Conservation (phyloP, 2,888 invertebrate species). For the Nephrotoma flavescens region DNA sequence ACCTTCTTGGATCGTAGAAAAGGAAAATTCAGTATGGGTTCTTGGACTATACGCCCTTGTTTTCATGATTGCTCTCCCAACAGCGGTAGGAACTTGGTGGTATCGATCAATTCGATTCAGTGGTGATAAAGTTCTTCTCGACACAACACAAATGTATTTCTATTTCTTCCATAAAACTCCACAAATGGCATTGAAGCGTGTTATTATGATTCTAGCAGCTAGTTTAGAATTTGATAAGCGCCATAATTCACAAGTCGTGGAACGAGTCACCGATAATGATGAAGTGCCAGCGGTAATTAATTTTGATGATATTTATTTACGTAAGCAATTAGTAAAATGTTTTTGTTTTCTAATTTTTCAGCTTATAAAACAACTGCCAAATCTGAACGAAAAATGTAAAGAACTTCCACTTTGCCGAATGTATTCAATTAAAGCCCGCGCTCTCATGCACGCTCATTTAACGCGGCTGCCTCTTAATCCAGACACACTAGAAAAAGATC, state of each 20-base stretch:
- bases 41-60: slow-evolving; percentile 87
- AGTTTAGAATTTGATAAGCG: slow-evolving; percentile 92
- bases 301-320: background rate
- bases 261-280: slow-evolving; percentile 83
- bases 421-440: slow-evolving; percentile 87
- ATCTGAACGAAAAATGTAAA: slow-evolving; percentile 91
- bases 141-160: slow-evolving; percentile 94
- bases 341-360: slow-evolving; percentile 26
- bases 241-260: slow-evolving; percentile 87
- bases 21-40: slow-evolving; percentile 97
- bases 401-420: slow-evolving; percentile 84
- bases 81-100: slow-evolving; percentile 90
- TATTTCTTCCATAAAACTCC: slow-evolving; percentile 94
- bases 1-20: slow-evolving; percentile 99
- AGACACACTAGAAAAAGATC: slow-evolving; percentile 69
- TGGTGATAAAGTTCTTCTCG: slow-evolving; percentile 89
- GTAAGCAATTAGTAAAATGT: too few species aligned
- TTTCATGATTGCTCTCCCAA: slow-evolving; percentile 94
- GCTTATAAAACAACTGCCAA: slow-evolving; percentile 81
- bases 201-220: slow-evolving; percentile 91
- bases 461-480: slow-evolving; percentile 65
- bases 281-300: slow-evolving; percentile 72
- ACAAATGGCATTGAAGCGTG: slow-evolving; percentile 86
- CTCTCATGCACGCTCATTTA: slow-evolving; percentile 90
- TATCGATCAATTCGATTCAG: slow-evolving; percentile 94